Evolutionary conservation across 2,797 vertebrate species (phyloP).

Genomic region (Lophura swinhoii): DNA sequence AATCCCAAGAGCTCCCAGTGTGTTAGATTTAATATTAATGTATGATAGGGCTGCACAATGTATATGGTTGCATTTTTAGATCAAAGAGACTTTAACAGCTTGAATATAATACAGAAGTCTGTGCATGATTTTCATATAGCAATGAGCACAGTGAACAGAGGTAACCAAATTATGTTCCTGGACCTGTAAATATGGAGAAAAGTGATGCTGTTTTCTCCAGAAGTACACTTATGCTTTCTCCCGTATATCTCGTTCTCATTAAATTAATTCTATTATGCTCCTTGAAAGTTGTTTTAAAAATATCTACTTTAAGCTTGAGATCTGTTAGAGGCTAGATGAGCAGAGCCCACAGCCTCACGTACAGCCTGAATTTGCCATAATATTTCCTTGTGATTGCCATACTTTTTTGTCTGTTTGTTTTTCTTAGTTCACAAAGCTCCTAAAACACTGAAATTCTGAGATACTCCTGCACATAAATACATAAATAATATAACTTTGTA

Average conservation of each 20-base stretch:
- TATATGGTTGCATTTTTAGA: not conserved
- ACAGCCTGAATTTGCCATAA: not conserved
- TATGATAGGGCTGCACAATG: not conserved
- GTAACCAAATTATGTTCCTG: not conserved
- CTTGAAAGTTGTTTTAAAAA: not conserved
- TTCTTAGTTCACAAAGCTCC: not conserved
- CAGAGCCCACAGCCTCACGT: not conserved
- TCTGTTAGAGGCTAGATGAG: not conserved
- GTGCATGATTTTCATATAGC: not conserved
- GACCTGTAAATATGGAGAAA: not conserved
- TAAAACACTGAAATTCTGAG: not conserved
- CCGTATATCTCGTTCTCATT: not conserved
- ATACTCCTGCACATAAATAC: not conserved
- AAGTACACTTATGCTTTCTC: not conserved
- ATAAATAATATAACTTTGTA: not conserved
- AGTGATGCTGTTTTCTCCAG: not conserved
- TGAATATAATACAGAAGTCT: not conserved
- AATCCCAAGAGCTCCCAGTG: not conserved
- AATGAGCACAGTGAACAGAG: not conserved
- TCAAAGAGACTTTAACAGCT: not conserved
- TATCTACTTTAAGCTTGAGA: not conserved
- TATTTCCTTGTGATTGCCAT: not conserved
- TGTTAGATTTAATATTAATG: not conserved
- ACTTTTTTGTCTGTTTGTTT: not conserved
- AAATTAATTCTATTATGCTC: not conserved